A percentile compares a stretch with the other conserved stretches of the same genome.
Evolutionary conservation across 35 echinoderm and acorn worm genomes (phyloP).

Genomic region (Acanthaster planci): DNA sequence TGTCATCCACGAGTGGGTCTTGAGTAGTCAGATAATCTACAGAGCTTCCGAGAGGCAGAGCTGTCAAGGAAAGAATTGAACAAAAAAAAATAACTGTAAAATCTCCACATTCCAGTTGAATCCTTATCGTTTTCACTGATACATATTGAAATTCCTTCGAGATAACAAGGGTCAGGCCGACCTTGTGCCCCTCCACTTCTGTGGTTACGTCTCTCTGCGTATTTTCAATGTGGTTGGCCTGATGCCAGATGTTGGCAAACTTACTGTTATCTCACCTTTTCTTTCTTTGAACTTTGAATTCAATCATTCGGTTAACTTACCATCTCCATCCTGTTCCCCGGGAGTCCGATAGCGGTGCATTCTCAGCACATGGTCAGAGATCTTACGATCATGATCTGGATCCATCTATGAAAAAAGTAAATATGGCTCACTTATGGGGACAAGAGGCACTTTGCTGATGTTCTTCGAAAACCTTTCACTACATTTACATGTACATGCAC

Average conservation of each 20-base stretch:
- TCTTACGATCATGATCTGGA: conserved; percentile 93
- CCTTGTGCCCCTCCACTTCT: too few relatives aligned
- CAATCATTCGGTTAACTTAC: conserved; percentile 41
- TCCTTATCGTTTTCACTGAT: background rate
- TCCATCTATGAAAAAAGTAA: conserved; percentile 71
- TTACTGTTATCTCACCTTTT: background rate
- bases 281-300: too few relatives aligned
- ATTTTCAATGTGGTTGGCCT: background rate
- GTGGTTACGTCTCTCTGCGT: too few relatives aligned
- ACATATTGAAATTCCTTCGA: background rate
- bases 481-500: too few relatives aligned
- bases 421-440: background rate
- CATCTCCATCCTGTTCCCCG: conserved; percentile 91
- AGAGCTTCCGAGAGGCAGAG: conserved; percentile 77
- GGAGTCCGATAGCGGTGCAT: conserved; percentile 89
- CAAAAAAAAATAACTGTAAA: too few relatives aligned
- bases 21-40: conserved; percentile 85
- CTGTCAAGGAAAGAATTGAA: conserved; percentile 61
- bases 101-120: too few relatives aligned
- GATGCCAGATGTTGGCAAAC: background rate
- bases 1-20: conserved; percentile 70
- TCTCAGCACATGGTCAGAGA: conserved; percentile 88
- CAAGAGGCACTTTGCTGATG: too few relatives aligned
- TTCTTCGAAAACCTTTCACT: too few relatives aligned
- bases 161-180: too few relatives aligned